Evolutionary conservation across 2,113 vertebrate species (phyloP), one percentile per base, ranked within the genome.

Genomic region (Poeciliopsis retropinna): DNA sequence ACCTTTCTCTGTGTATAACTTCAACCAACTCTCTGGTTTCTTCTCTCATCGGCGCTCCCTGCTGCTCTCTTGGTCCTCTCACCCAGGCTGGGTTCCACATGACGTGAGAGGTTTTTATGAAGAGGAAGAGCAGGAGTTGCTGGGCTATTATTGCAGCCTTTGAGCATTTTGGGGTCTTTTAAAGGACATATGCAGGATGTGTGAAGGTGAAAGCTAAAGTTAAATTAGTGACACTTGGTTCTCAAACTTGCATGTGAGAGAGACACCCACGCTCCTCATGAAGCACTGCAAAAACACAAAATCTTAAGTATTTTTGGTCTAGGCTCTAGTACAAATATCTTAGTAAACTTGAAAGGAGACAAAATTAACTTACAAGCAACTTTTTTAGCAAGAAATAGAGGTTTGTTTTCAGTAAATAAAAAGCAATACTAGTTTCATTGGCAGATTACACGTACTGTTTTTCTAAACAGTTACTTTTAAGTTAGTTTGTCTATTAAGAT

Each of bases 141-240:
- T 32, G n/a, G 15, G 75, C 44, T 73, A 73, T 80, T 73, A 32
- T 64, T 8, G 73, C 47, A 71, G 76, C 74, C 60, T 72, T 80
- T 82, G 65, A 85, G 64, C 11, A 0, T 64, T 69, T 61, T 70
- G 5, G 10, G 19, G 80, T 66, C 37, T 73, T 76, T 60, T 60
- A 77, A 64, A 66, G 65, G 34, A 75, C 41, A 22, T 27, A 32
- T 27, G 51, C 25, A 39, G 15, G 70, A 72, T 61, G 65, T 3
- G 0, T 30, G 65, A 63, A 41, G 73, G 27, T 19, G 70, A 76
- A 73, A 10, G 68, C 68, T 64, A 72, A 34, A 76, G 64, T 66
- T 61, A 76, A 83, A 87, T 89, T 79, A 82, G 64, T 37, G 79
- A 75, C 76, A 68, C 68, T 72, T 75, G 78, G 44, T 71, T 78